Conservation (phyloP, 1,140 invertebrate genomes). For the Drosophila pandora region DNA sequence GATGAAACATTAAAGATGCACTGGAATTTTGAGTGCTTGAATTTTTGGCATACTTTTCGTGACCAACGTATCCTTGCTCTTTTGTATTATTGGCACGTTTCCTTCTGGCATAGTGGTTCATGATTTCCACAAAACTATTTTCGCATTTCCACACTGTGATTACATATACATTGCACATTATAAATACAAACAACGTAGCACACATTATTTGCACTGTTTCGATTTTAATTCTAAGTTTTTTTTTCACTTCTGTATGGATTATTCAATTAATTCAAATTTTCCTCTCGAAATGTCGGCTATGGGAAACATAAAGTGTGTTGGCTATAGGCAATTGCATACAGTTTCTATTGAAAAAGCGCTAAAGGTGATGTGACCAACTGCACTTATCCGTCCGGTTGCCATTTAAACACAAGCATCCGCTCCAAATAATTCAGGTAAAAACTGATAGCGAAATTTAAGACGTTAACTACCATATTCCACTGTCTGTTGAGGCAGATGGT, state of each 20-base stretch:
- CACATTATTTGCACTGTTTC: conserved; percentile 14
- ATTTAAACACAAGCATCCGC: conserved; percentile 7
- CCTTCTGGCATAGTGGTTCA: neutral
- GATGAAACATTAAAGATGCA: conserved; percentile 42
- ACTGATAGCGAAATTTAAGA: conserved; percentile 9
- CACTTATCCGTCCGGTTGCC: neutral
- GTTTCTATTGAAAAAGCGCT: neutral
- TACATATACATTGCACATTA: neutral
- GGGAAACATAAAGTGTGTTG: neutral
- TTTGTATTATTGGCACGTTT: conserved; percentile 17
- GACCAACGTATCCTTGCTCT: conserved; percentile 5
- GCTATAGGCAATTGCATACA: neutral
- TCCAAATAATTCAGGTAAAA: conserved; percentile 2
- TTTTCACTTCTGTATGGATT: neutral
- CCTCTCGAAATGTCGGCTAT: neutral
- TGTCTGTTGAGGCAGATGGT: conserved; percentile 48
- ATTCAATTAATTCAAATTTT: conserved; percentile 9
- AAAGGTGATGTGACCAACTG: neutral
- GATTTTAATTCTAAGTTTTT: conserved; percentile 18
- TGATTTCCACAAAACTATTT: conserved; percentile 5
- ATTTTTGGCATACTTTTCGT: conserved; percentile 44
- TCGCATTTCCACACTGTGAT: conserved; percentile 4
- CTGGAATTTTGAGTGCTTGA: conserved; percentile 2
- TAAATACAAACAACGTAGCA: neutral
- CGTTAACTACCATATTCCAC: conserved; percentile 36